Percentiles rank a stretch among this genome's conserved stretches.
Evolutionary conservation across 2,797 vertebrate genomes (phyloP).

Genomic region (Notoglanidium macrostoma): DNA sequence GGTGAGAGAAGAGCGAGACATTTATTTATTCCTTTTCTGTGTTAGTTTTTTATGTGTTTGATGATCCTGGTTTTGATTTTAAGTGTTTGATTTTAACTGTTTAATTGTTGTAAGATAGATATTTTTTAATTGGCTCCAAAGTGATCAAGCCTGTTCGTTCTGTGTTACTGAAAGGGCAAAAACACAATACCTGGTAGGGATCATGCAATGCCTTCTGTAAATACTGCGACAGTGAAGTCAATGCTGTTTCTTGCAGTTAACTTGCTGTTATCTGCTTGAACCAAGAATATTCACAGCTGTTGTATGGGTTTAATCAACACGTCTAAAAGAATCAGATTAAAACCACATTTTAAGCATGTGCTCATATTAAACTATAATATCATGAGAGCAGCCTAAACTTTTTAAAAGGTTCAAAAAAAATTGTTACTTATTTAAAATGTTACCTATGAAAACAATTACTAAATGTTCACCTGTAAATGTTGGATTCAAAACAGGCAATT

Average conservation of each 20-base stretch:
- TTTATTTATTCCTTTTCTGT: constrained; percentile 50
- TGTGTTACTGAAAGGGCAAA: constrained; percentile 19
- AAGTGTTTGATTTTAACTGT: constrained; percentile 28
- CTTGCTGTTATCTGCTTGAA: background rate
- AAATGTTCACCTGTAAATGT: background rate
- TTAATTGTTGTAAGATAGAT: constrained; percentile 37
- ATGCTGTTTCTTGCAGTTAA: background rate
- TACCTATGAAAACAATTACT: background rate
- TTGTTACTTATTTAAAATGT: background rate
- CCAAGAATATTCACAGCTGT: background rate
- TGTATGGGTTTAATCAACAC: background rate
- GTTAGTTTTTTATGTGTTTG: constrained; percentile 61
- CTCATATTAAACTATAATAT: background rate
- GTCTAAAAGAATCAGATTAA: background rate
- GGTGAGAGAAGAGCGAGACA: constrained; percentile 67
- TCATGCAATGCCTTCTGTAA: constrained; percentile 9
- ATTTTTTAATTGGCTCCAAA: constrained; percentile 42
- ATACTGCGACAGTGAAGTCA: constrained; percentile 30
- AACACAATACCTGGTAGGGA: background rate
- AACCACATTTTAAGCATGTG: background rate
- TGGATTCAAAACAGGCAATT: background rate
- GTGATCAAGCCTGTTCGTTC: constrained; percentile 19
- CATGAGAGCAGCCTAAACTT: background rate
- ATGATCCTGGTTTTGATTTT: constrained; percentile 57
- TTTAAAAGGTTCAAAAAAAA: background rate